Evolutionary conservation across 1,140 invertebrate species (phyloP).

Genomic region (Trichomalopsis sarcophagae): DNA sequence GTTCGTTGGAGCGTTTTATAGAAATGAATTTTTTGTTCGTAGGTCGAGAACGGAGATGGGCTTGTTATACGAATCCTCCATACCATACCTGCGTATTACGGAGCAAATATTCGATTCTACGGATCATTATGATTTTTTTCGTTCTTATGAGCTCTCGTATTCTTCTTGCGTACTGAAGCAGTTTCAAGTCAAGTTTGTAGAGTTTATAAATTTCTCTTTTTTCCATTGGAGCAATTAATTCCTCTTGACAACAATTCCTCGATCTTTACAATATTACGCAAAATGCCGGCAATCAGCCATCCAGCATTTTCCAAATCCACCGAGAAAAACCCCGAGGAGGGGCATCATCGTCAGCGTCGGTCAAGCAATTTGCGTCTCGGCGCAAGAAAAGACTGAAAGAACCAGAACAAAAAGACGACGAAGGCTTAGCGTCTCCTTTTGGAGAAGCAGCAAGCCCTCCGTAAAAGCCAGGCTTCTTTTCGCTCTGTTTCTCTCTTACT

Average conservation of each 20-base stretch:
- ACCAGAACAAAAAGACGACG: background rate
- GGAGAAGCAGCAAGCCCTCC: background rate
- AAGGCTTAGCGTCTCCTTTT: background rate
- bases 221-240: no score
- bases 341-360: background rate
- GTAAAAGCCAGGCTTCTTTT: background rate
- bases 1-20: background rate
- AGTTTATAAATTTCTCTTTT: no score
- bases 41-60: background rate
- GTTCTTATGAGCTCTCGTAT: no score
- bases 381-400: no score
- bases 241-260: no score
- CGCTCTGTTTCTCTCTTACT: background rate
- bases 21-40: background rate
- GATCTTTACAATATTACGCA: no score
- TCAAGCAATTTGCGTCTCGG: background rate
- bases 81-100: no score
- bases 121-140: no score
- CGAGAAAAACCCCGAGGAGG: background rate
- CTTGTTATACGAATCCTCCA: background rate
- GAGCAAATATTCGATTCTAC: no score
- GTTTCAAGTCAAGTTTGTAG: no score
- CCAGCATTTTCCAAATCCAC: background rate
- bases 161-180: no score
- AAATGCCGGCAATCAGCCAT: no score